Conservation (phyloP, 2,113 vertebrate species). For the Mirounga angustirostris region DNA sequence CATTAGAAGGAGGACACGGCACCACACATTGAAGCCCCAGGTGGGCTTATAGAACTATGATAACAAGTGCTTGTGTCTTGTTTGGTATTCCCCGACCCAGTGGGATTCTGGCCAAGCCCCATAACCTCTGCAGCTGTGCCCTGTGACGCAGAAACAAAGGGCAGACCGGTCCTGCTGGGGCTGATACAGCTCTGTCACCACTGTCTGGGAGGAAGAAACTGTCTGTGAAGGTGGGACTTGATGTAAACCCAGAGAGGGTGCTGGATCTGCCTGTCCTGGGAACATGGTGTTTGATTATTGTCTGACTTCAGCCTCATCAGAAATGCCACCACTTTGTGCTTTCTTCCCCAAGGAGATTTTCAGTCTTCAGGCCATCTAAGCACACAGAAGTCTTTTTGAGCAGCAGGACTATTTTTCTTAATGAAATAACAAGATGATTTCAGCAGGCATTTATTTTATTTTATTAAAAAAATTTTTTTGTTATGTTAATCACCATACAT, state of each 20-base stretch:
- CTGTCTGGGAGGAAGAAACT: not conserved
- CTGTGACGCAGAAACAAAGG: not conserved
- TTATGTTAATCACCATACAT: too few species aligned
- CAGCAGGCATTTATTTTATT: constrained; percentile 23
- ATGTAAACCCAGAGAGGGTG: accelerated
- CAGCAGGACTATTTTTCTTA: not conserved
- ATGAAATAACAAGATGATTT: constrained; percentile 42
- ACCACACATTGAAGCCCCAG: not conserved
- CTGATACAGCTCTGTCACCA: not conserved
- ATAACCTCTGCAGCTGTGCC: not conserved
- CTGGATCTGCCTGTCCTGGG: too few species aligned
- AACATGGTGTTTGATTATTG: not conserved
- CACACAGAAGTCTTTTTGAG: not conserved
- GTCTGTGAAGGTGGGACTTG: not conserved
- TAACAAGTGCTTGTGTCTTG: not conserved
- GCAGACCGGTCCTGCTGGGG: not conserved
- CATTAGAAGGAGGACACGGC: not conserved
- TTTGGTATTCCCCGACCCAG: not conserved
- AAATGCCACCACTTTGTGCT: not conserved
- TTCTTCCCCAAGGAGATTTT: constrained; percentile 6
- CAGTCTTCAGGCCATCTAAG: not conserved
- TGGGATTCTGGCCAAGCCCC: not conserved
- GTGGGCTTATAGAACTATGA: not conserved
- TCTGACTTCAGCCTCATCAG: not conserved
- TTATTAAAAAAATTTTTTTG: too few species aligned